Conservation (phyloP, 2,113 vertebrate species). For the Argyrosomus japonicus region DNA sequence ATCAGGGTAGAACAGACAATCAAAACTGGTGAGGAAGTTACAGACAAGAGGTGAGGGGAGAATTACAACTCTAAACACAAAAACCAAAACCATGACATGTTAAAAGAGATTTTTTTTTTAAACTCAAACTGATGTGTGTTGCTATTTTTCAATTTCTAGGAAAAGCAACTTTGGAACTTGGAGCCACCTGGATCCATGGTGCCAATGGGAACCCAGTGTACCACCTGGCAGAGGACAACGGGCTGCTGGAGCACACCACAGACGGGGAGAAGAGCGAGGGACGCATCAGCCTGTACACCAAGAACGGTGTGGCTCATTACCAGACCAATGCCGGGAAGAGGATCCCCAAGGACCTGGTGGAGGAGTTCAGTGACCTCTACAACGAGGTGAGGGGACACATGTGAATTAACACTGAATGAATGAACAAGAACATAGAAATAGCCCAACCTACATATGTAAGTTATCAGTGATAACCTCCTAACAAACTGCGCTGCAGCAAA, state of each 20-base stretch:
- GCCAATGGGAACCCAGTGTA: conserved; percentile 97
- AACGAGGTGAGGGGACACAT: conserved; percentile 88
- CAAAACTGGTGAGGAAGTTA: no score
- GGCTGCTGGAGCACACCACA: conserved; percentile 95
- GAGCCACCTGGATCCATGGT: conserved; percentile 99
- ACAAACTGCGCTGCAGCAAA: not conserved
- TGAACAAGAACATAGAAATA: not conserved
- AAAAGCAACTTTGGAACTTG: conserved; percentile 96
- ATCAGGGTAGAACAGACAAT: no score
- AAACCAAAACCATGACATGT: no score
- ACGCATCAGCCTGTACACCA: conserved; percentile 97
- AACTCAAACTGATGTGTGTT: no score
- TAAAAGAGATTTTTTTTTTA: no score
- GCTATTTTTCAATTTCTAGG: conserved; percentile 73
- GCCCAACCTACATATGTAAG: not conserved
- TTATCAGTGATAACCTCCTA: not conserved
- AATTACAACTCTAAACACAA: no score
- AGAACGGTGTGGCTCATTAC: conserved; percentile 97
- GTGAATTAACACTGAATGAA: not conserved
- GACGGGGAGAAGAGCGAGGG: conserved; percentile 93
- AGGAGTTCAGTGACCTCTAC: conserved; percentile 99
- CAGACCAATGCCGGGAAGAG: conserved; percentile 93
- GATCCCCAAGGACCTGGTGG: conserved; percentile 98
- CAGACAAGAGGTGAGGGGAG: no score
- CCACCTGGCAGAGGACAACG: conserved; percentile 98